These are phyloP conservation scores for Nomada lathburiana DNA, from an alignment of 2,888 invertebrate species.

Conservation along the genomic window DNA sequence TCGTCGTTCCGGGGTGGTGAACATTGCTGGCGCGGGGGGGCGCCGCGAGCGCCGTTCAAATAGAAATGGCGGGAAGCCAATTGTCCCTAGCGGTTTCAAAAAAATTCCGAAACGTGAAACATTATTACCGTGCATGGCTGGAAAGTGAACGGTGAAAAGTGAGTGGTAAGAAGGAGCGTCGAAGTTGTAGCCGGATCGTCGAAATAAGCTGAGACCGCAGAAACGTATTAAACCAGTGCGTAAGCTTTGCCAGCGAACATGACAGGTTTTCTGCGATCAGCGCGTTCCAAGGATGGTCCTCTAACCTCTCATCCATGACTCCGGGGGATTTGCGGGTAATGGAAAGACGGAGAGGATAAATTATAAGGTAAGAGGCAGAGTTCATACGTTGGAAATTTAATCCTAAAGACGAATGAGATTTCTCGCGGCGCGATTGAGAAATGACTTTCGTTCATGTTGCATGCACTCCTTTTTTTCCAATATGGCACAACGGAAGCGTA, in stretches of 20 bases:
- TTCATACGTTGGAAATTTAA: slow-evolving; percentile 43
- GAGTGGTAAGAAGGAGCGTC: slow-evolving; percentile 50
- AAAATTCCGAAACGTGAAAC: not conserved
- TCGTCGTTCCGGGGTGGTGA: not conserved
- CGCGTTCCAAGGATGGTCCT: slow-evolving; percentile 37
- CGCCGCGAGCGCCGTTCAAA: not conserved
- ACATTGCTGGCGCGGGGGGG: not conserved
- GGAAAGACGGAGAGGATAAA: slow-evolving; percentile 21
- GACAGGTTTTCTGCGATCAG: slow-evolving; percentile 67
- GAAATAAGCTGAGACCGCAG: slow-evolving; percentile 66
- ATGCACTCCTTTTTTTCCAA: not conserved
- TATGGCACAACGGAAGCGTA: not conserved
- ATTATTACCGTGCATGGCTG: slow-evolving; percentile 9
- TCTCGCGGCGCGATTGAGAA: not conserved
- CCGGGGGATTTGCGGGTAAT: slow-evolving; percentile 28
- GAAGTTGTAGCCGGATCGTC: slow-evolving; percentile 47
- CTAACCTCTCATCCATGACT: slow-evolving; percentile 29
- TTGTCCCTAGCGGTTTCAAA: slow-evolving; percentile 2
- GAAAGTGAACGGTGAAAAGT: slow-evolving; percentile 50
- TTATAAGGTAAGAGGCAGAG: slow-evolving; percentile 43
- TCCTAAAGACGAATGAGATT: slow-evolving; percentile 33
- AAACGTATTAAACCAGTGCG: slow-evolving; percentile 55
- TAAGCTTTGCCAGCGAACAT: slow-evolving; percentile 53
- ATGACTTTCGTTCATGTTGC: slow-evolving; percentile 10
- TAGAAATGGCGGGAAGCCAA: slow-evolving; percentile 3